These are phyloP conservation scores for Chrysomallon squamiferum DNA, from an alignment of 1,140 invertebrate genomes.

Conservation along the genomic window DNA sequence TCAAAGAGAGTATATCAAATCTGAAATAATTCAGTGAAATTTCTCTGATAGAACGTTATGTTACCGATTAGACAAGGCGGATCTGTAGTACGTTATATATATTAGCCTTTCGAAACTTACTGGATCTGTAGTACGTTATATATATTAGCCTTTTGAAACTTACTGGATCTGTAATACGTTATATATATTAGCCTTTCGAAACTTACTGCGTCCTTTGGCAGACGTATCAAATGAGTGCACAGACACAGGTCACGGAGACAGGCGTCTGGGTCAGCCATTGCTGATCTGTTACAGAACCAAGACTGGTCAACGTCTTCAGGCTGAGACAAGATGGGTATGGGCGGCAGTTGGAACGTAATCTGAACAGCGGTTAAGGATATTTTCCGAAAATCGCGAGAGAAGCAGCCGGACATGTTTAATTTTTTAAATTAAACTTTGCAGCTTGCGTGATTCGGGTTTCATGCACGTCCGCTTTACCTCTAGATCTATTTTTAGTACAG, in stretches of 20 bases:
- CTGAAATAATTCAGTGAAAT: not conserved
- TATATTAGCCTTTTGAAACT: too few relatives aligned
- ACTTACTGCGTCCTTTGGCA: not conserved
- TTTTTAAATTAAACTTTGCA: not conserved
- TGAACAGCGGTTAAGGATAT: not conserved
- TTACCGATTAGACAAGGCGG: not conserved
- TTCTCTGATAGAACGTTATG: not conserved
- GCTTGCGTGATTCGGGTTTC: too few relatives aligned
- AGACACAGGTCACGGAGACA: not conserved
- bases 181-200: too few relatives aligned
- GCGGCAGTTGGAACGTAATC: constrained; percentile 8
- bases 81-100: too few relatives aligned
- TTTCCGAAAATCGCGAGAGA: not conserved
- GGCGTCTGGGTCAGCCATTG: not conserved
- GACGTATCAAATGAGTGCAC: not conserved
- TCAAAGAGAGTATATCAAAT: not conserved
- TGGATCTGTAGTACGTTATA: too few relatives aligned
- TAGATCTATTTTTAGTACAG: too few relatives aligned
- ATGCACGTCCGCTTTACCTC: too few relatives aligned
- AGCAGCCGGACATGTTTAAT: not conserved
- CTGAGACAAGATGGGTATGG: constrained; percentile 6
- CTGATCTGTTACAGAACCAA: constrained; percentile 11
- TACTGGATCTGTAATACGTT: too few relatives aligned
- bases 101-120: too few relatives aligned
- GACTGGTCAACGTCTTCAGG: constrained; percentile 8